Percentiles rank a stretch among this genome's conserved stretches.
These are phyloP conservation scores for Mimachlamys varia DNA, from an alignment of 2,888 invertebrate genomes.

Conservation along the genomic window DNA sequence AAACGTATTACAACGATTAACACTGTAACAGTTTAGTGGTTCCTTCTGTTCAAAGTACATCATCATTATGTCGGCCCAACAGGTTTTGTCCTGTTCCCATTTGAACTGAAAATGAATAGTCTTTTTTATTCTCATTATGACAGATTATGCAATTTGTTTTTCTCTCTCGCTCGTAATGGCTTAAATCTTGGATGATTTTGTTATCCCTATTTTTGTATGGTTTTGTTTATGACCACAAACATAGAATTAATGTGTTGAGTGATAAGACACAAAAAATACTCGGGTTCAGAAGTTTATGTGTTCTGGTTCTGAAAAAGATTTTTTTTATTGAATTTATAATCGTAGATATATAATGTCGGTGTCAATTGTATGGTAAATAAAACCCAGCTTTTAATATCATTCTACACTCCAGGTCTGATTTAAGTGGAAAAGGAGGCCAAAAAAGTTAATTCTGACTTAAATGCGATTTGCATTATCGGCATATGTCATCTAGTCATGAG, in stretches of 20 bases:
- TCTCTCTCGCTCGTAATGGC: neutral
- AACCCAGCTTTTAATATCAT: neutral
- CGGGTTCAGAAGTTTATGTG: neutral
- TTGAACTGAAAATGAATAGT: neutral
- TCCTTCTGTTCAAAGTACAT: neutral
- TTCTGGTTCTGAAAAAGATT: neutral
- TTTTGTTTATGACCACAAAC: neutral
- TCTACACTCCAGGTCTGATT: neutral
- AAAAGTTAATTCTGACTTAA: neutral
- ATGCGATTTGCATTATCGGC: neutral
- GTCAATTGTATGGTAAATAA: neutral
- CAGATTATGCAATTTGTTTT: neutral
- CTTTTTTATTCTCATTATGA: neutral
- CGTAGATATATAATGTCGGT: neutral
- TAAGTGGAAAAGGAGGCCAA: constrained; percentile 23
- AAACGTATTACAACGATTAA: constrained; percentile 16
- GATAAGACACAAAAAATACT: neutral
- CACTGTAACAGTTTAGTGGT: neutral
- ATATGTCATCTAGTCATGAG: neutral
- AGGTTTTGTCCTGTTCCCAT: neutral
- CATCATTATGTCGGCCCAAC: neutral
- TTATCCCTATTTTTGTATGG: neutral
- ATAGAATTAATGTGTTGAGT: neutral
- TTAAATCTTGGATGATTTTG: neutral
- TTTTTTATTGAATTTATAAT: neutral